These are phyloP conservation scores for Drosophila formosana DNA, from an alignment of 2,888 invertebrate genomes.

Conservation along the genomic window DNA sequence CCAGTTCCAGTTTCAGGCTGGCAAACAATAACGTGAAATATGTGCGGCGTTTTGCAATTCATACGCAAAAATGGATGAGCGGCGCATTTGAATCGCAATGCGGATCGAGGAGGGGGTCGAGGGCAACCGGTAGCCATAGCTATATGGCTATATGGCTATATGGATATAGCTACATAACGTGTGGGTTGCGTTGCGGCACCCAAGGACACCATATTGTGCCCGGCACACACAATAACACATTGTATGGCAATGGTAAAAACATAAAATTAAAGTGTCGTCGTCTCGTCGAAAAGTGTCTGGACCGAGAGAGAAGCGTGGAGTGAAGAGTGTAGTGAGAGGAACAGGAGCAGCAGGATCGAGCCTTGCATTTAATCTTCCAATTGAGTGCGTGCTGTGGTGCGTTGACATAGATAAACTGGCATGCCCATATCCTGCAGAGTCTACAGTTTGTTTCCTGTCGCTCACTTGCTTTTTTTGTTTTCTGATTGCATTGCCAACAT, in stretches of 20 bases:
- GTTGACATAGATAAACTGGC: constrained; percentile 78
- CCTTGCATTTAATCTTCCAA: constrained; percentile 78
- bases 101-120: constrained; percentile 11
- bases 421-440: constrained; percentile 48
- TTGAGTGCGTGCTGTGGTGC: constrained; percentile 71
- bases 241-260: constrained; percentile 64
- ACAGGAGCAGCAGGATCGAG: constrained; percentile 11
- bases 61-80: constrained; percentile 79
- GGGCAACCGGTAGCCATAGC: constrained; percentile 44
- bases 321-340: not conserved
- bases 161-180: constrained; percentile 7
- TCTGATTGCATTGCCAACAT: constrained; percentile 58
- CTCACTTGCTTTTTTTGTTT: not conserved
- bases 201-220: constrained; percentile 58
- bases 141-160: not conserved
- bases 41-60: constrained; percentile 80
- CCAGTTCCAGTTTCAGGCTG: constrained; percentile 42
- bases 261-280: constrained; percentile 67
- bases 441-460: constrained; percentile 32
- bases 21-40: constrained; percentile 79
- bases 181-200: constrained; percentile 45
- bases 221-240: constrained; percentile 69
- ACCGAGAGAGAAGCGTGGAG: not conserved
- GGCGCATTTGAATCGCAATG: constrained; percentile 67
- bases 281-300: constrained; percentile 44